Conservation (phyloP, 1,140 invertebrate genomes). For the Anastrepha ludens region DNA sequence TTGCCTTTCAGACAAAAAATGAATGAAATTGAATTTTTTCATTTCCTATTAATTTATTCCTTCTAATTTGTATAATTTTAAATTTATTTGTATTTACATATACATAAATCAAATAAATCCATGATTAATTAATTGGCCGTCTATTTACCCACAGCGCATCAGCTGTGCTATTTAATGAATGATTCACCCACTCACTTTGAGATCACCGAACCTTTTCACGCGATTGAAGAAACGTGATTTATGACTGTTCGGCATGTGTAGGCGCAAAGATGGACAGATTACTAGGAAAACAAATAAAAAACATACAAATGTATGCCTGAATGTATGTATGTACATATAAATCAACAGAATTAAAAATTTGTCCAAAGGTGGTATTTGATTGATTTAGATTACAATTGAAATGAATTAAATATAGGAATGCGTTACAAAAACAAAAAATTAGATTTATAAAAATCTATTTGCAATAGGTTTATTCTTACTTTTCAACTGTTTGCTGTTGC, state of each 20-base stretch:
- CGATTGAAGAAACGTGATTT: constrained; percentile 38
- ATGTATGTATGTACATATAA: not conserved
- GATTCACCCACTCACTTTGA: constrained; percentile 23
- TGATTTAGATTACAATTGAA: not conserved
- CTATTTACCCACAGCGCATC: not conserved
- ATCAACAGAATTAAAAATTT: not conserved
- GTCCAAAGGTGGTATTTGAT: not conserved
- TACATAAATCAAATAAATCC: too few species aligned
- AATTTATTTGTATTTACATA: too few species aligned
- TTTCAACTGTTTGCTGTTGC: not conserved
- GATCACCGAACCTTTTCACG: constrained; percentile 17
- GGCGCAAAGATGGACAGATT: not conserved
- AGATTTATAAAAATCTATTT: not conserved
- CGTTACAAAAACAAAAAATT: not conserved
- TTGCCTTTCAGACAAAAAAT: too few species aligned
- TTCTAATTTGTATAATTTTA: too few species aligned
- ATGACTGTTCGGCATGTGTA: constrained; percentile 38
- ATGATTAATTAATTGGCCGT: too few species aligned
- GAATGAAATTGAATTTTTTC: too few species aligned
- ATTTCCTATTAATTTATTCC: too few species aligned
- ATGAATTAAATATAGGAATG: not conserved
- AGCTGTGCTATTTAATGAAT: constrained; percentile 15
- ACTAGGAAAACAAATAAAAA: too few species aligned
- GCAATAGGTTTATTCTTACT: not conserved
- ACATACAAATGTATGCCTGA: not conserved